A percentile compares a stretch with the other conserved stretches of the same genome.
Conservation (phyloP, 1,140 invertebrate species). For the Melanaphis sacchari region DNA sequence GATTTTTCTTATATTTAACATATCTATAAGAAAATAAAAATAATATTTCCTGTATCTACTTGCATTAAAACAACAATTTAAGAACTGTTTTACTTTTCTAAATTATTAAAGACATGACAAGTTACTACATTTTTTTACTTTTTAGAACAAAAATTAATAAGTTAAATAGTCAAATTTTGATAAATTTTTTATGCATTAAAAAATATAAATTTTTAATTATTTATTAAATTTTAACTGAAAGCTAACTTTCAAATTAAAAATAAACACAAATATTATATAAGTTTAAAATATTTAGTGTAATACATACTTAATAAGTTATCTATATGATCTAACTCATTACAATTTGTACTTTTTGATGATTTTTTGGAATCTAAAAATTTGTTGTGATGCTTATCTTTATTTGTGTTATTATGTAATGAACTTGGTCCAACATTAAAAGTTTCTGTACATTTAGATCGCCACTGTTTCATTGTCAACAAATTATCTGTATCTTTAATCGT, state of each 20-base stretch:
- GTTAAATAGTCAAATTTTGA: too few relatives aligned
- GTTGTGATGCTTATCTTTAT: neutral
- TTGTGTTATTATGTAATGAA: neutral
- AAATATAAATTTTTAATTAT: too few relatives aligned
- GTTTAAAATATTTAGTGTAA: neutral
- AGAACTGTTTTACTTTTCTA: too few relatives aligned
- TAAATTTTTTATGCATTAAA: too few relatives aligned
- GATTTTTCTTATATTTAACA: too few relatives aligned
- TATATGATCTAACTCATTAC: neutral
- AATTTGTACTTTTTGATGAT: neutral
- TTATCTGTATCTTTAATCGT: constrained; percentile 69
- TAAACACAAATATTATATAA: neutral
- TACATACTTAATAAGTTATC: constrained; percentile 59
- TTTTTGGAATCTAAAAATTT: neutral
- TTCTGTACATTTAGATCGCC: constrained; percentile 62
- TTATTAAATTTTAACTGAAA: too few relatives aligned
- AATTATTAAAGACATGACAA: too few relatives aligned
- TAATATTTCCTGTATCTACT: too few relatives aligned
- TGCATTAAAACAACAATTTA: too few relatives aligned
- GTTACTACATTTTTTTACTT: too few relatives aligned
- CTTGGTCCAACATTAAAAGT: neutral
- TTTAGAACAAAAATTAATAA: too few relatives aligned
- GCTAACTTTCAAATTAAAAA: neutral
- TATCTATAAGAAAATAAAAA: too few relatives aligned
- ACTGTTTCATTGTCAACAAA: constrained; percentile 68